These are phyloP conservation scores for Gymnoscelis rufifasciata DNA, from an alignment of 2,888 invertebrate species.

Conservation along the genomic window DNA sequence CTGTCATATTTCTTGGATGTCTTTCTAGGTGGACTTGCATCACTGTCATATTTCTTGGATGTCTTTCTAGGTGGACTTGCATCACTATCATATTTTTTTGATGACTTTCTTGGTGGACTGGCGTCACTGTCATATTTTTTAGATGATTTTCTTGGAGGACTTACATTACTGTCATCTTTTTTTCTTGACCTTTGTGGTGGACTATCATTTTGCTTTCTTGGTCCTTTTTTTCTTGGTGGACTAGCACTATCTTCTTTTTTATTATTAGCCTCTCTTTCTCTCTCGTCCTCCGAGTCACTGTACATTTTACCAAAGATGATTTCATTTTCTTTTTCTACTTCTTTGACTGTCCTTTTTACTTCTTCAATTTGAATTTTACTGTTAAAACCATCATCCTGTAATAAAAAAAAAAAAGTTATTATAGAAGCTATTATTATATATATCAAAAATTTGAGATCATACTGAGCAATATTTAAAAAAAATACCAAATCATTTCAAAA, in stretches of 20 bases:
- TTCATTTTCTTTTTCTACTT: conserved; percentile 65
- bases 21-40: conserved; percentile 46
- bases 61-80: conserved; percentile 4
- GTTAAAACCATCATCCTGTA: conserved; percentile 73
- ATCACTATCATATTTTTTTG: conserved; percentile 1
- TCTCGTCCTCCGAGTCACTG: conserved; percentile 70
- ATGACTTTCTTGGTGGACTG: conserved; percentile 2
- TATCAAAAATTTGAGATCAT: too few species aligned
- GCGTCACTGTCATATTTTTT: not conserved
- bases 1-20: not conserved
- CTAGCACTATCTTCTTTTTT: conserved; percentile 14
- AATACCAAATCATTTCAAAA: too few species aligned
- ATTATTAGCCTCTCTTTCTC: conserved; percentile 37
- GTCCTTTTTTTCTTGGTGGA: conserved; percentile 28
- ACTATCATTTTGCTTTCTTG: conserved; percentile 43
- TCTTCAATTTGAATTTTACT: conserved; percentile 68
- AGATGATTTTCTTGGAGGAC: conserved; percentile 1
- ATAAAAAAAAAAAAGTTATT: too few species aligned
- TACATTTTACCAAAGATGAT: conserved; percentile 72
- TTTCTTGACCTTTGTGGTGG: conserved; percentile 29
- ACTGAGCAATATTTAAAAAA: not conserved
- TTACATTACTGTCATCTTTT: not conserved
- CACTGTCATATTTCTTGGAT: conserved; percentile 47
- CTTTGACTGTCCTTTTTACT: conserved; percentile 58
- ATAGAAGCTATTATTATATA: too few species aligned